Base-by-base conservation (phyloP, 1,140 invertebrate genomes). In the Aphaenogaster floridana region DNA sequence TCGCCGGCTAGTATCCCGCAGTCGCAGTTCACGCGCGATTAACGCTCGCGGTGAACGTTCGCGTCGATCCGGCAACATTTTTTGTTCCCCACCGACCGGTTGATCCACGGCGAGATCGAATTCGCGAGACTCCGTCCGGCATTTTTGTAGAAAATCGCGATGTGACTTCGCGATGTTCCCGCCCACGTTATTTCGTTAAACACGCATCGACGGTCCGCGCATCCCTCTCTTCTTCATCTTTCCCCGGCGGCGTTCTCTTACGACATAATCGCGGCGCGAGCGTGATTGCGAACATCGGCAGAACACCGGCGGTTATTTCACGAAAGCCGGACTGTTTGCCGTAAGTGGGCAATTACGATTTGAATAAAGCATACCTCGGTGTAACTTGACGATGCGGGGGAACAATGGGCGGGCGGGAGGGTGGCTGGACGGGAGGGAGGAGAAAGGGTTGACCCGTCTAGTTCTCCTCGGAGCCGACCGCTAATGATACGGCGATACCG, bases 291-390 rank as follows among this genome's bases (percentile, higher is more conserved):
- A 78, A 77, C 45, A 76, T 74, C 57, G 59, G 59, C 57, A 42
- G 72, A 85, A 66, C 28, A 28, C 71, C 21, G 72, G 28, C 61
- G 36, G 45, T 66, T 86, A 66, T 15, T 59, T 28, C 57, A 54
- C 57, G 72, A 72, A 42, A 74, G 81, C 81, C 59, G 57, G 69
- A 84, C 81, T 45, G 64, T 81, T 28, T 81, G 66, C 42, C 50
- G n/a, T 86, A 86, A 86, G 85, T 86, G 77, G 85, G 77, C 85
- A 80, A 87, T 87, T 57, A 52, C 50, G 69, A 85, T 84, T 87
- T 86, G 86, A 87, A 87, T 87, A 87, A 76, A 66, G 66, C 77
- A 83, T 83, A 86, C 50, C 48, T 42, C 48, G 74, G 11, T 42
- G 57, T 45, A 76, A 57, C 74, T 78, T 15, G 17, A 7, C 52